Percentiles rank a stretch among this genome's conserved stretches.
Conservation (phyloP, 92 coral and sea anemone genomes). For the Siderastrea siderea region DNA sequence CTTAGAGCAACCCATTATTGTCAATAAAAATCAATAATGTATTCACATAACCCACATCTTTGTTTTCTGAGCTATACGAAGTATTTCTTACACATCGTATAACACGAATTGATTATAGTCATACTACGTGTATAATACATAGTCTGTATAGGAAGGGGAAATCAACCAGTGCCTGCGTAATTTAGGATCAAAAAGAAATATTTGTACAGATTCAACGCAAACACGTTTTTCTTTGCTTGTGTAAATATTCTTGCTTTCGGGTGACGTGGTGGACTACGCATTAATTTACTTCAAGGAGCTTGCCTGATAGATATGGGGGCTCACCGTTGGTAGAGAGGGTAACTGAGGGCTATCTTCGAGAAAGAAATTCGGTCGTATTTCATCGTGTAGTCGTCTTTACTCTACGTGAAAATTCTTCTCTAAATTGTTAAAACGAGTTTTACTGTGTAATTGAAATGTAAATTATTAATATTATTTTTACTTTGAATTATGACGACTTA, state of each 20-base stretch:
- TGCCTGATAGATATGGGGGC: background rate
- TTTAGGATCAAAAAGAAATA: constrained; percentile 13
- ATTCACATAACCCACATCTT: background rate
- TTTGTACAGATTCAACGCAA: constrained; percentile 16
- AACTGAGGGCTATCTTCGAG: too few species aligned
- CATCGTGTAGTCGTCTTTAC: background rate
- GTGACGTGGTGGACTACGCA: background rate
- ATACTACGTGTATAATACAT: background rate
- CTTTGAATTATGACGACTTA: background rate
- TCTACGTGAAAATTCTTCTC: background rate
- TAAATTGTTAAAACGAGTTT: background rate
- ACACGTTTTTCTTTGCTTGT: constrained; percentile 4
- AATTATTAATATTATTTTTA: background rate
- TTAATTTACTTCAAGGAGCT: background rate
- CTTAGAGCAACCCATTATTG: background rate
- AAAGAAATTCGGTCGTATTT: background rate
- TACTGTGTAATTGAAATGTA: background rate
- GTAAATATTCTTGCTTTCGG: constrained; percentile 4
- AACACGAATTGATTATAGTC: background rate
- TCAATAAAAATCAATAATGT: background rate
- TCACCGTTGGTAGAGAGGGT: too few species aligned
- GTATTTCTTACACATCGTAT: background rate
- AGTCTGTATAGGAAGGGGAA: background rate
- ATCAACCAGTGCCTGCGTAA: background rate
- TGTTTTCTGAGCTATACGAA: background rate